phyloP scores from a whole-genome alignment of 2,888 invertebrate genomes.

The Cotesia congregata region DNA sequence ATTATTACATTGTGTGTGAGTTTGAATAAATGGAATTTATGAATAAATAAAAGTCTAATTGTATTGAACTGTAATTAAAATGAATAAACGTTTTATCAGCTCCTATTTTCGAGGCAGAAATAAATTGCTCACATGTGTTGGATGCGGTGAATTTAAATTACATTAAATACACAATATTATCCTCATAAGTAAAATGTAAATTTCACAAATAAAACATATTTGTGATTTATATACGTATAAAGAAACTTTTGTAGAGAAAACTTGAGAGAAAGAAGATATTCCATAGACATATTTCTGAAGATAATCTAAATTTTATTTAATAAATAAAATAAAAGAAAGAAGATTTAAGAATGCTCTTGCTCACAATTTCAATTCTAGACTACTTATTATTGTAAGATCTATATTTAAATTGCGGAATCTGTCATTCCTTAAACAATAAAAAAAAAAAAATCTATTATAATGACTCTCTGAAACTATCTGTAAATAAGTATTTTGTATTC shows the following conservation, averaged over 20 bases:
- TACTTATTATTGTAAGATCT: constrained; percentile 57
- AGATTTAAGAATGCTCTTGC: constrained; percentile 59
- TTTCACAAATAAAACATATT: constrained; percentile 10
- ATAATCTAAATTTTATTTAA: constrained; percentile 59
- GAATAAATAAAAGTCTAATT: neutral
- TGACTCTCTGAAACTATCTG: constrained; percentile 69
- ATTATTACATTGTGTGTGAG: no score
- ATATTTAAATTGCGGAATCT: constrained; percentile 64
- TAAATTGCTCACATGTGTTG: constrained; percentile 14
- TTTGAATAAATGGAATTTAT: neutral
- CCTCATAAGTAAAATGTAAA: neutral
- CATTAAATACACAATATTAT: constrained; percentile 10
- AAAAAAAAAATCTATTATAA: constrained; percentile 65
- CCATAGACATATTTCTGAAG: constrained; percentile 57
- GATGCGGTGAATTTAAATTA: neutral
- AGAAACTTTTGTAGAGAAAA: constrained; percentile 27
- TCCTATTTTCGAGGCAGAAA: constrained; percentile 4
- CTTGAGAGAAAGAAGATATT: constrained; percentile 29
- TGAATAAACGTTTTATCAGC: constrained; percentile 7
- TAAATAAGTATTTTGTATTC: constrained; percentile 70
- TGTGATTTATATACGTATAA: constrained; percentile 16
- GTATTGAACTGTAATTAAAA: neutral
- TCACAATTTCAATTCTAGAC: constrained; percentile 65
- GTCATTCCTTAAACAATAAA: constrained; percentile 64
- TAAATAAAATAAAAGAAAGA: constrained; percentile 15